These are phyloP conservation scores for Falco peregrinus DNA, from an alignment of 2,797 vertebrate genomes.

Conservation along the genomic window DNA sequence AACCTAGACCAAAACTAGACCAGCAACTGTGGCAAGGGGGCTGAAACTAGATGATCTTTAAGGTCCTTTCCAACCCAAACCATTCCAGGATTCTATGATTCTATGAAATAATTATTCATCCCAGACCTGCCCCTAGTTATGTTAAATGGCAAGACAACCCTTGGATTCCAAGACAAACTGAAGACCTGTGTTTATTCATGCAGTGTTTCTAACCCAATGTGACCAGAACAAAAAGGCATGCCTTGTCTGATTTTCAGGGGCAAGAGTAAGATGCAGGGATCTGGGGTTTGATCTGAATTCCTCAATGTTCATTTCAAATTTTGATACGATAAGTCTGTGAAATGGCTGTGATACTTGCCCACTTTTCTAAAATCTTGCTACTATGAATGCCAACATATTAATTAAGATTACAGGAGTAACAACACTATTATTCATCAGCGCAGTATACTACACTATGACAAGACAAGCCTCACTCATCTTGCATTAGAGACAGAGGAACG, in stretches of 20 bases:
- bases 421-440: background rate
- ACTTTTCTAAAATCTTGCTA: background rate
- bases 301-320: background rate
- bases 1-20: background rate
- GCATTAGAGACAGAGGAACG: background rate
- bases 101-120: background rate
- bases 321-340: background rate
- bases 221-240: background rate
- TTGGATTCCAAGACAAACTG: background rate
- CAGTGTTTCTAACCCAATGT: background rate
- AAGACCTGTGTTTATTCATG: background rate
- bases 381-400: background rate
- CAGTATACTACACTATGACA: rapidly evolving
- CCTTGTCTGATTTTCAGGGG: background rate
- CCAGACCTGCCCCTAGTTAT: background rate
- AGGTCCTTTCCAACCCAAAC: too few relatives aligned
- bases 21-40: too few relatives aligned
- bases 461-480: background rate
- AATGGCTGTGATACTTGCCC: background rate
- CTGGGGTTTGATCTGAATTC: background rate
- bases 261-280: background rate
- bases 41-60: too few relatives aligned
- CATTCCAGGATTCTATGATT: too few relatives aligned
- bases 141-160: background rate
- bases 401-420: background rate